Evolutionary conservation across 2,888 invertebrate genomes (phyloP), one percentile per base, ranked within the genome.

Genomic region (Polydrusus pterygomalis): DNA sequence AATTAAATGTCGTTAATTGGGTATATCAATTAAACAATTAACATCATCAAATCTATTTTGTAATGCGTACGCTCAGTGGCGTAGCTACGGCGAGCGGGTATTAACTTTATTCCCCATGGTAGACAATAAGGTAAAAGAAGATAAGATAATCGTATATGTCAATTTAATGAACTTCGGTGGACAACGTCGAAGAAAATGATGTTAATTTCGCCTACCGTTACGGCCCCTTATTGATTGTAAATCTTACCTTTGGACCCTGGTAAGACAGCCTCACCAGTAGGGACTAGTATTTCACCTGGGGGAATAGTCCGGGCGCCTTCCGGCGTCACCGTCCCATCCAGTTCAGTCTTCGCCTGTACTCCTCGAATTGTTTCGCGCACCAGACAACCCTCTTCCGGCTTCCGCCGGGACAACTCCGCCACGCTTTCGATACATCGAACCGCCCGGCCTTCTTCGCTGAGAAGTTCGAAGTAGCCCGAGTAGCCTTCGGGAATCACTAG

Each of bases 381-480:
- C 78, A 96, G 89, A 83, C 95, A 95, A 1, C 93, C 93, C 82
- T 92, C 92, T 69, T 93, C 93, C 20, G 93, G 90, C 81, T 94
- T 92, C 72, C 95, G 90, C 80, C 94, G 90, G 17, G 95, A 92
- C 80, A 98, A 88, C 87, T 97, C 97, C 77, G 92, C 89, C 1
- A 97, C 97, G 78, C 94, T 95, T 86, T 96, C 96, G 84, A 97
- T 95, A 82, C 97, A 96, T 78, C 96, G 91, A 9, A 97, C 96
- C 25, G 97, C 95, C 81, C 96, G 90, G 0, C 97, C 97, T 87
- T 98, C 97, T 88, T 98, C 97, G 85, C 97, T 97, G 40, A 98
- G 89, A 65, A 98, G 91, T 87, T 98, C 97, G 87, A 98, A 98
- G 88, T 95, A 97, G 9, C 98, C 98, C 80, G 94, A 91, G 87